Evolutionary conservation across 2,888 invertebrate species (phyloP), one percentile per base, ranked within the genome.

Genomic region (Aporophyla lueneburgensis): DNA sequence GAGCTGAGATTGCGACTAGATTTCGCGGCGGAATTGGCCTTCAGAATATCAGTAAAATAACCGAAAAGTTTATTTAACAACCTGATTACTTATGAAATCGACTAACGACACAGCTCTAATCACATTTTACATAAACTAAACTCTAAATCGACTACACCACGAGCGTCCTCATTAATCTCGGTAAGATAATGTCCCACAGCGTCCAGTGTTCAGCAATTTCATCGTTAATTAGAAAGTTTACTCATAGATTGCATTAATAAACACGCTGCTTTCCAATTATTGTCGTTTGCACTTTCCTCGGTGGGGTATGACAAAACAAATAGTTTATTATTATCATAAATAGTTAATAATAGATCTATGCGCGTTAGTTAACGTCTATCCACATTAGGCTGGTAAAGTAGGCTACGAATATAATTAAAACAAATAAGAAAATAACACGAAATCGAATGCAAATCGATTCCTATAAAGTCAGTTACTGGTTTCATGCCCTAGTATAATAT

Each of bases 211-310:
- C 72, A 63, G 59, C 58, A 76, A 66, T 73, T 74, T 74, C 56
- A 72, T 73, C 67, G 70, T 80, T 76, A 86, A 72, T 86, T 58
- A 84, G 81, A 85, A 86, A 85, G 76, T 84, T 73, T 56, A 71
- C 51, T 65, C 75, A 66, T n/a, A 73, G 51, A 71, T 76, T 75
- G 40, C 59, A 78, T 80, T 86, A 77, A 74, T 76, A 74, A n/a
- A 76, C 59, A 65, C 58, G 46, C 75, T 65, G 65, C 78, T 86
- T 86, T 86, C 83, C 70, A 84, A 69, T 71, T 70, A 76, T 81
- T 76, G 56, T 71, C 43, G 54, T 67, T 53, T 67, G 71, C 59
- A 77, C 74, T 85, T 81, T 85, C 81, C 43, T 81, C 51, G 10
- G 40, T 51, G 56, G 16, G 58, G 66, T 83, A 73, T 73, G 71